These are phyloP conservation scores for Hydrocynus forskahlii DNA, from an alignment of 2,797 vertebrate genomes.

Conservation along the genomic window DNA sequence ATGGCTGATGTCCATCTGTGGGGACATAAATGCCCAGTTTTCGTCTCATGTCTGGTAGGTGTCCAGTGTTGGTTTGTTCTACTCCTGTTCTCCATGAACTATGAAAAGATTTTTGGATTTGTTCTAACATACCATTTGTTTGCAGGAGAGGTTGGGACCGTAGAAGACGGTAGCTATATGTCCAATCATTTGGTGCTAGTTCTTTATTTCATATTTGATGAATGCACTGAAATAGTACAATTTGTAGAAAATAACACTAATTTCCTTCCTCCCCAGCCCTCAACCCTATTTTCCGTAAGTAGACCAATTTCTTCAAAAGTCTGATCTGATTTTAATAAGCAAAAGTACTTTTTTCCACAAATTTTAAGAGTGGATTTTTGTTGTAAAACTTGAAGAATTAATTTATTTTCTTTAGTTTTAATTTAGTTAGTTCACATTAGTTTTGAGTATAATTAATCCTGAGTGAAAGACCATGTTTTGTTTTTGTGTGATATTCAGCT, in stretches of 20 bases:
- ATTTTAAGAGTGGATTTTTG: too few species aligned
- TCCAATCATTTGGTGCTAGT: not conserved
- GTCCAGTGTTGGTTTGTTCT: not conserved
- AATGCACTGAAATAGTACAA: not conserved
- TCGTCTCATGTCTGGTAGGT: slow-evolving; percentile 17
- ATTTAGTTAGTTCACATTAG: too few species aligned
- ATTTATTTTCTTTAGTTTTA: too few species aligned
- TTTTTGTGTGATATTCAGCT: too few species aligned
- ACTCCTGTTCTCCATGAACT: not conserved
- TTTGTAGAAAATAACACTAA: not conserved
- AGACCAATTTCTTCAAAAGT: not conserved
- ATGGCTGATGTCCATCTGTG: slow-evolving; percentile 25
- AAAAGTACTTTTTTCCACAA: too few species aligned
- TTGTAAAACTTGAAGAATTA: too few species aligned
- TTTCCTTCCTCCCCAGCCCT: not conserved
- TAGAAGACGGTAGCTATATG: not conserved
- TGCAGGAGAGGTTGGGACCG: not conserved
- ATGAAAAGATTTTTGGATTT: not conserved
- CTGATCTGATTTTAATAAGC: too few species aligned
- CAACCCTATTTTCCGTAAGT: not conserved
- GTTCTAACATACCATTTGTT: not conserved
- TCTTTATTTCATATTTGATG: not conserved
- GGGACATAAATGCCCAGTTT: slow-evolving; percentile 17
- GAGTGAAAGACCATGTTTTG: too few species aligned
- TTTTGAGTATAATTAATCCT: too few species aligned